These are phyloP conservation scores for Aricia artaxerxes DNA, from an alignment of 2,888 invertebrate genomes.

Conservation along the genomic window DNA sequence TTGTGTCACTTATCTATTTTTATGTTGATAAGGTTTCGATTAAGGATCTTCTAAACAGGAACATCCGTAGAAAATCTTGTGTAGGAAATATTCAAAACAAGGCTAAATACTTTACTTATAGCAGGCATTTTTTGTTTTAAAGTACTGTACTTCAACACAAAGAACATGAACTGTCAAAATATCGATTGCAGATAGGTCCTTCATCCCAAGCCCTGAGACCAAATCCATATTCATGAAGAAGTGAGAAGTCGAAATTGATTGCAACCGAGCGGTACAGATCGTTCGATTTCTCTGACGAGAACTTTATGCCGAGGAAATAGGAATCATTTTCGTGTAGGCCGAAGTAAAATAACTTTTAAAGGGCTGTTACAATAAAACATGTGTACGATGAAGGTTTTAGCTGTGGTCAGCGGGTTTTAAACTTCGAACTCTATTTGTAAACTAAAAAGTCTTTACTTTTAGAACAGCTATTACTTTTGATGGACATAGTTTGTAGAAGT, in stretches of 20 bases:
- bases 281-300: not conserved
- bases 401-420: conserved; percentile 12
- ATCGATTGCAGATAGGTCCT: not conserved
- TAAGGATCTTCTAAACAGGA: too few relatives aligned
- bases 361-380: not conserved
- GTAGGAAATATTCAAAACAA: too few relatives aligned
- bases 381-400: conserved; percentile 5
- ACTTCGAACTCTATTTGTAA: conserved; percentile 3
- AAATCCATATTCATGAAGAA: conserved; percentile 20
- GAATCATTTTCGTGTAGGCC: not conserved
- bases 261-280: conserved; percentile 30
- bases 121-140: too few relatives aligned
- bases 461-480: not conserved
- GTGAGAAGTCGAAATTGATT: conserved; percentile 23
- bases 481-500: too few relatives aligned
- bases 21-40: too few relatives aligned
- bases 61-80: too few relatives aligned
- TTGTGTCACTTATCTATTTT: too few relatives aligned
- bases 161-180: not conserved
- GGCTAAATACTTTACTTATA: too few relatives aligned
- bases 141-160: too few relatives aligned
- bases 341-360: not conserved
- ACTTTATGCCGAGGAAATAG: not conserved
- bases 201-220: not conserved
- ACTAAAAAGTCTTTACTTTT: not conserved